Base-by-base conservation (phyloP, 2,797 vertebrate genomes). In the Discoglossus pictus region DNA sequence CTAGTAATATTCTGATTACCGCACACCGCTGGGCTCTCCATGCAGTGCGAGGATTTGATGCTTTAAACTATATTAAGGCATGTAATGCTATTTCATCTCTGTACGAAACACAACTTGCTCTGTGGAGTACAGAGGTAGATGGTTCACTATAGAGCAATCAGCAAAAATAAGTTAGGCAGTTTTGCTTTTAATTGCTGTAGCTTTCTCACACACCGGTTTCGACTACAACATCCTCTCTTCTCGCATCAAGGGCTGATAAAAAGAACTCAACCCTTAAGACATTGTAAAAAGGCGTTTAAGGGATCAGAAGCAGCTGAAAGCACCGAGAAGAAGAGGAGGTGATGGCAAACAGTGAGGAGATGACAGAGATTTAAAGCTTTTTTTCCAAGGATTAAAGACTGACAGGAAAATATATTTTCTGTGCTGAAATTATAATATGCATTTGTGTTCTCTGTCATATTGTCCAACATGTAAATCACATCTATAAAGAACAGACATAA, bases 1-100 rank as follows among this genome's bases (percentile, higher is more conserved):
- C 27, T 20, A 15, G 43, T 21, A 23, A 60, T 60, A 60, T 60
- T 60, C 21, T 34, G 36, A 64, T 52, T 44, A 53, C 24, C 21
- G 18, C 27, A 35, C 51, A 16, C n/a, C 1, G 61, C 20, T 16
- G 16, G 31, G 11, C 2, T 31, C 27, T 8, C 4, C 27, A 18
- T 4, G 25, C 25, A 5, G 9, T 36, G 42, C 13, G 31, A 38
- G 16, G 15, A 36, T 21, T 15, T 23, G 20, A 31, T 7, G 34
- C 15, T 36, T 46, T 11, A 50, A 48, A 31, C 27, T 31, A 31
- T 31, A 8, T 31, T 8, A 31, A 24, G 46, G 13, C 46, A n/a
- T n/a, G 11, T 11, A 46, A 18, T 2, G 21, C 46, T 13, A 4
- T 24, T 48, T 48, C 21, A 25, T 48, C 46, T 48, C 27, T 31